Evolutionary conservation across 2,113 vertebrate genomes (phyloP).

Genomic region (Todiramphus saurophagus): DNA sequence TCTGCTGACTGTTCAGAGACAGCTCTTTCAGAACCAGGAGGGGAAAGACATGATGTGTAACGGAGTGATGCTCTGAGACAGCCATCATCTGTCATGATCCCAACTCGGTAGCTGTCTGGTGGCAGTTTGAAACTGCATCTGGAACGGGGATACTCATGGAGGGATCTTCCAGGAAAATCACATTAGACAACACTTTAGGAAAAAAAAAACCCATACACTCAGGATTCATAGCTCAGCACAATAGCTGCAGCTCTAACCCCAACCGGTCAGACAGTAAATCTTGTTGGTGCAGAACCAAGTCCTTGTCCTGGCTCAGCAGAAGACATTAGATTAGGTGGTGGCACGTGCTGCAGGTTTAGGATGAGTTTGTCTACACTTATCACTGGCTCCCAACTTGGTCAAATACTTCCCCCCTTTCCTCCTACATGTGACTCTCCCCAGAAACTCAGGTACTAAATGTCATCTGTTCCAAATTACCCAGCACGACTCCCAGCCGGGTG

Average conservation of each 20-base stretch:
- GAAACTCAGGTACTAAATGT: slow-evolving; percentile 24
- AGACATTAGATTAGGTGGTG: neutral
- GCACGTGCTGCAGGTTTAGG: neutral
- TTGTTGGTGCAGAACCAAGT: neutral
- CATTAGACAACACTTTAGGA: neutral
- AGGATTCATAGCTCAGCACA: neutral
- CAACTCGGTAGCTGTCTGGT: neutral
- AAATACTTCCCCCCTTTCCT: neutral
- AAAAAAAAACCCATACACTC: neutral
- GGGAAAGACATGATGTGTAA: neutral
- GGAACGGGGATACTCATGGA: neutral
- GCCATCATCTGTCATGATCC: neutral
- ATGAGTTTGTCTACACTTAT: neutral
- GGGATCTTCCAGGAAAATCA: slow-evolving; percentile 25
- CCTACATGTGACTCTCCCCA: neutral
- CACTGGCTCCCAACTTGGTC: neutral
- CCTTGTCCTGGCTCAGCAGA: neutral
- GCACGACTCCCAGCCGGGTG: neutral
- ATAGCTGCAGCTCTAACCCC: neutral
- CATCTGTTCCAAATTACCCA: slow-evolving; percentile 26
- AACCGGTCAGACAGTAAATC: neutral
- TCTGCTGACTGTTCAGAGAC: neutral
- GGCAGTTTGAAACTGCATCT: neutral
- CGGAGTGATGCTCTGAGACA: neutral
- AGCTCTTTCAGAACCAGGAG: neutral